Conservation (phyloP, 2,888 invertebrate species). For the Aelia acuminata region DNA sequence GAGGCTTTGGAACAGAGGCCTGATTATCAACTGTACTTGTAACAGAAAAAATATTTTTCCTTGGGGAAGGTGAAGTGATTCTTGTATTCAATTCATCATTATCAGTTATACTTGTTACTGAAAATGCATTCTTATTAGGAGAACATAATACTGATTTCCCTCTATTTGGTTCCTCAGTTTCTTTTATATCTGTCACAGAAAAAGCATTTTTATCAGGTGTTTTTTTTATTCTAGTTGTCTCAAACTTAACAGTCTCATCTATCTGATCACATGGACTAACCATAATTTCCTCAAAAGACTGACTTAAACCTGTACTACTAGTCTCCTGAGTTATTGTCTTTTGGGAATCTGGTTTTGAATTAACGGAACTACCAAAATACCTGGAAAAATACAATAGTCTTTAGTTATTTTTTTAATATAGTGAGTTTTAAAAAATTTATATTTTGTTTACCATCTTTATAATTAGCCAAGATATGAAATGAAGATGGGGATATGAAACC, state of each 20-base stretch:
- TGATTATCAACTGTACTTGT: not conserved
- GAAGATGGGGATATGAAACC: too few species aligned
- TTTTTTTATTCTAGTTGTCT: not conserved
- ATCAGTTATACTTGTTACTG: not conserved
- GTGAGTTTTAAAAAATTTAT: too few species aligned
- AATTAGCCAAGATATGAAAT: too few species aligned
- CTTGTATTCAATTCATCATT: not conserved
- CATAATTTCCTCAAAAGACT: not conserved
- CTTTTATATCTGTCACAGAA: not conserved
- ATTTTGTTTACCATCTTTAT: too few species aligned
- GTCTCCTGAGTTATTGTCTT: not conserved
- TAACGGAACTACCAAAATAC: constrained; percentile 12
- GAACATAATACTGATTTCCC: not conserved
- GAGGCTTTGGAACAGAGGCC: not conserved
- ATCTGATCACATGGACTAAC: not conserved
- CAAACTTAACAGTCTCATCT: not conserved
- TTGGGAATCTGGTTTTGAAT: not conserved
- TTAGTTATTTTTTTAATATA: too few species aligned
- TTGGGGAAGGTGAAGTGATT: constrained; percentile 5
- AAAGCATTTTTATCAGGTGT: constrained; percentile 15
- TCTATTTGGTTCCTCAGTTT: not conserved
- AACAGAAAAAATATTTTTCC: constrained; percentile 51
- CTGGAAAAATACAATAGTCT: not conserved
- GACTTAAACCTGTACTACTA: not conserved
- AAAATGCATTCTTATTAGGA: constrained; percentile 41